A percentile compares a stretch with the other conserved stretches of the same genome.
Conservation (phyloP, 2,113 vertebrate genomes). For the Chaetops frenatus region DNA sequence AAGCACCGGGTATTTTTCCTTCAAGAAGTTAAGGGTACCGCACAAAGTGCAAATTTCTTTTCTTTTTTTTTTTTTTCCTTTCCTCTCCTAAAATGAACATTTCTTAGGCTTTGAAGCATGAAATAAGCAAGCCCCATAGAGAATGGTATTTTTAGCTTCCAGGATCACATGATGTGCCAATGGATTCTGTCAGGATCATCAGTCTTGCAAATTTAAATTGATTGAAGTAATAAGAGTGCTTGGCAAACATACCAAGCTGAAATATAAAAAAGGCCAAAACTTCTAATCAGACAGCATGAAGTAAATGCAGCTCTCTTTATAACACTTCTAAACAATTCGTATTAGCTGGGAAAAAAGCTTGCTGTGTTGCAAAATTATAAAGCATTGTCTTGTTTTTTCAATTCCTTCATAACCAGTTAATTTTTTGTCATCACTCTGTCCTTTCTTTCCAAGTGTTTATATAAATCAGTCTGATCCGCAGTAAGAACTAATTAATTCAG, state of each 20-base stretch:
- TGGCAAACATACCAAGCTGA: constrained; percentile 30
- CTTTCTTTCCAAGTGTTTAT: not conserved
- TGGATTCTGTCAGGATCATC: constrained; percentile 50
- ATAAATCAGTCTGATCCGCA: not conserved
- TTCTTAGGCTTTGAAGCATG: constrained; percentile 53
- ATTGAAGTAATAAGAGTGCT: constrained; percentile 53
- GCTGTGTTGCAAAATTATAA: not conserved
- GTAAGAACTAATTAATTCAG: constrained; percentile 32
- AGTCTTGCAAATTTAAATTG: constrained; percentile 67
- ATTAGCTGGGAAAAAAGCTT: not conserved
- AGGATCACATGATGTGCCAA: constrained; percentile 35
- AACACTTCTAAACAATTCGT: not conserved
- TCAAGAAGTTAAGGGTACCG: not conserved
- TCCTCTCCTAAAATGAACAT: not conserved
- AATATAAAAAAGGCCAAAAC: not conserved
- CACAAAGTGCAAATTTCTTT: not conserved
- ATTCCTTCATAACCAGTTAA: not conserved
- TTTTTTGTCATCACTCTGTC: not conserved
- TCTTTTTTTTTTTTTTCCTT: not conserved
- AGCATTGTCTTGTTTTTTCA: not conserved
- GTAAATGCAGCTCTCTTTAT: not conserved
- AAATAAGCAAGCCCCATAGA: constrained; percentile 40
- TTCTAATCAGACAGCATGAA: constrained; percentile 7
- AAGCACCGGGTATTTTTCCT: not conserved
- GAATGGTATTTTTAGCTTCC: constrained; percentile 56